Evolutionary conservation across 2,888 invertebrate species (phyloP).

Genomic region (Dynastes tityus): DNA sequence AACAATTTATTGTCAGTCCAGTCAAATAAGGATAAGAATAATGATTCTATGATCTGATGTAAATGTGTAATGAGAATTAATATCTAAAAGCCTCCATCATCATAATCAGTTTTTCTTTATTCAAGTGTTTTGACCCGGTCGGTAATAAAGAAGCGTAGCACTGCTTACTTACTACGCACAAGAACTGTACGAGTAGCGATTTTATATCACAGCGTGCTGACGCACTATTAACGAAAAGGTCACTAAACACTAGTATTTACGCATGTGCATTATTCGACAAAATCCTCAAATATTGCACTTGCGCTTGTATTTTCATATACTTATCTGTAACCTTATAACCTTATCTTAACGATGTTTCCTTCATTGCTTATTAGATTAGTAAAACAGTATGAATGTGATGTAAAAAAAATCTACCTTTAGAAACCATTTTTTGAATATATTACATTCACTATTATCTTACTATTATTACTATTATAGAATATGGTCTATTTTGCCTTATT

Average conservation of each 20-base stretch:
- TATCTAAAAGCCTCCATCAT: conserved; percentile 46
- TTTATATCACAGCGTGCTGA: conserved; percentile 12
- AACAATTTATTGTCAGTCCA: conserved; percentile 44
- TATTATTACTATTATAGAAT: conserved; percentile 56
- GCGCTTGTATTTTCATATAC: conserved; percentile 1
- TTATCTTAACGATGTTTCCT: conserved; percentile 22
- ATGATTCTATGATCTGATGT: conserved; percentile 5
- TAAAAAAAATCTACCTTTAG: conserved; percentile 32
- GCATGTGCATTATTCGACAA: conserved; percentile 14
- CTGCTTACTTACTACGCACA: background rate
- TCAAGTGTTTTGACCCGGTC: conserved; percentile 21
- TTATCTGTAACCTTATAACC: conserved; percentile 23
- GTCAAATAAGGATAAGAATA: conserved; percentile 32
- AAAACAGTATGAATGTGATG: conserved; percentile 40
- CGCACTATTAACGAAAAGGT: conserved; percentile 26
- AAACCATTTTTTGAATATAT: conserved; percentile 38
- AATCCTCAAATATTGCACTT: background rate
- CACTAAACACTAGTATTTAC: conserved; percentile 21
- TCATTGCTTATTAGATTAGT: conserved; percentile 30
- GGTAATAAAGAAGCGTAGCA: conserved; percentile 10
- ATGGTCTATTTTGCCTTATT: conserved; percentile 55
- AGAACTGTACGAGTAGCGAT: conserved; percentile 13
- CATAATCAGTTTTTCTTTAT: conserved; percentile 24
- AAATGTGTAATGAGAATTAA: conserved; percentile 44
- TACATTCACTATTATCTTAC: conserved; percentile 36